Evolutionary conservation across 1,140 invertebrate genomes (phyloP), one percentile per base, ranked within the genome.

Genomic region (Aphaenogaster floridana): DNA sequence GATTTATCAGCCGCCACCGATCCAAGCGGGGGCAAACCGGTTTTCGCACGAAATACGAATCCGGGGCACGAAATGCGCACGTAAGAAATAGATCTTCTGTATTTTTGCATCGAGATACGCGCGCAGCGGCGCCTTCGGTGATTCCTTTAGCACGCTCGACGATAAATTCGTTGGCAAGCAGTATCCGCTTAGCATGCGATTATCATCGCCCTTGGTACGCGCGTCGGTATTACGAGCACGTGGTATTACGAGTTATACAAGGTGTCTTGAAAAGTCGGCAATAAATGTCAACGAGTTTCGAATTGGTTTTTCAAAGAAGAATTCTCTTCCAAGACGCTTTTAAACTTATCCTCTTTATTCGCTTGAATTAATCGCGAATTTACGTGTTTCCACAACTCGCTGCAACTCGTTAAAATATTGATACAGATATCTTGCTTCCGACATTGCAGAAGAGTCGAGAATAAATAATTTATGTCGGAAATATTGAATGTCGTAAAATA

Each of bases 1-100:
- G 71, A 90, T 88, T 90, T 88, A 90, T 90, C 81, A 52, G 66
- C n/a, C 7, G 34, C 34, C 54, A n/a, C 34, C 50, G 50, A 90
- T 80, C 64, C 80, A 42, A 42, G 17, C 45, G 39, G 45, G 57
- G 71, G 48, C 39, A 89, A 90, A 90, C 89, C 86, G 88, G 88
- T 90, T 87, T 34, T 52, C 21, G 72, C 63, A 89, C 72, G 59
- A 89, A 74, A 86, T 68, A 61, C 64, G 21, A 83, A 83, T 83
- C 42, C 80, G 28, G 80, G 80, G 48, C 80, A 61, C 68, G 52
- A 74, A 59, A 83, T 52, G 68, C 68, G 79, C 17, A 52, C 3
- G 66, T 66, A 72, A 74, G 42, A 83, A 80, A 83, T 83, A 74
- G 80, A 83, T 83, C 66, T 83, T 71, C 69, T 17, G 68, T 61